Base-by-base conservation (phyloP, 2,888 invertebrate species). In the Chymomyza caudatula region DNA sequence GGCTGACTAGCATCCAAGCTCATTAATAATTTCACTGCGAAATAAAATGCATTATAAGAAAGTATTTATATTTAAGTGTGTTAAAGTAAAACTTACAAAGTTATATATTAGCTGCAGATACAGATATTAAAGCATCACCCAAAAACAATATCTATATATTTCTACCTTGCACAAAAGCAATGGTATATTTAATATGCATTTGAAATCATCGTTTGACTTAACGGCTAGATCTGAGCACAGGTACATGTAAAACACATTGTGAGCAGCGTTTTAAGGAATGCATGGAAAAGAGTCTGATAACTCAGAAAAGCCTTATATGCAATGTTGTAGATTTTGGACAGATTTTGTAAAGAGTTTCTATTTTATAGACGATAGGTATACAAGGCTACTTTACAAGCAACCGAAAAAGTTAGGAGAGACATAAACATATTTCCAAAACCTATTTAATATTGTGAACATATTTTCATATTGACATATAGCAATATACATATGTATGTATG, bases 231-330 rank as follows among this genome's bases (percentile, higher is more conserved):
- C 17, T 53, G 8, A 60, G 49, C 60, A 52, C 67, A 55, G 60
- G 63, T 61, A 60, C 70, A 74, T 74, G 74, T 67, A 67, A 44
- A 17, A 44, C 17, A 44, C 17, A 47, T 47, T 37, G 29, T 37
- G 29, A 37, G 29, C 29, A 3, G 8, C 11, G 11, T 47, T 47
- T 43, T 43, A 3, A 43, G 13, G 19, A 47, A 47, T 47, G 47
- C 47, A 47, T 47, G 15, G 47, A 47, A 79, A 11, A 37, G 67
- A 85, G 80, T 84, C 82, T 84, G 80, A 84, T 63, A 66, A 75
- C 79, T 65, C 66, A 66, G 66, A 60, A 77, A 65, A 67, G 85
- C 85, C 85, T 85, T 80, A 82, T 54, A 69, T 55, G 70, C 63
- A 59, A 71, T 65, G 65, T 65, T 79, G 73, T 82, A 73, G 71